Evolutionary conservation across 2,797 vertebrate genomes (phyloP).

Genomic region (Eutrigla gurnardus): DNA sequence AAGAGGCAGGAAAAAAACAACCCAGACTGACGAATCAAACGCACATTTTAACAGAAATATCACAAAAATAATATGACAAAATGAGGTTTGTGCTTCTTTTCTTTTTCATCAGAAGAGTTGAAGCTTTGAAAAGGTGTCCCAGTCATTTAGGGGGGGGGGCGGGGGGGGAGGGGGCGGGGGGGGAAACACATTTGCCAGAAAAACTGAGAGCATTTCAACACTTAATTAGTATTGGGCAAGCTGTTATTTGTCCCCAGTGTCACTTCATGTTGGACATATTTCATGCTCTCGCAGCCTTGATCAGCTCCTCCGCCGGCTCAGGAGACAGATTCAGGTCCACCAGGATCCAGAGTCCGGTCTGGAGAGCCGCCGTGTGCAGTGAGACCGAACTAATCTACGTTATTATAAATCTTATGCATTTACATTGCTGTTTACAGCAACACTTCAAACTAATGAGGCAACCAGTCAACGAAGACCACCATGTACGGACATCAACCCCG

Average conservation of each 20-base stretch:
- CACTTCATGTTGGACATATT: conserved; percentile 65
- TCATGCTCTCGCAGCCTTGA: conserved; percentile 56
- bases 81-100: not conserved
- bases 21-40: not conserved
- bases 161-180: not conserved
- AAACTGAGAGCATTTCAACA: conserved; percentile 50
- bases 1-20: not conserved
- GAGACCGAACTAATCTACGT: conserved; percentile 57
- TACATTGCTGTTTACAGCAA: conserved; percentile 64
- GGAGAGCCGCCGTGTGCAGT: conserved; percentile 42
- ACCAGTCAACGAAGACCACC: too few species aligned
- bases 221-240: conserved; percentile 67
- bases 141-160: conserved; percentile 8
- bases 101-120: conserved; percentile 33
- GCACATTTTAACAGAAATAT: conserved; percentile 11
- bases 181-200: conserved; percentile 41
- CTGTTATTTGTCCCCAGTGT: conserved; percentile 71
- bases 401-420: conserved; percentile 66
- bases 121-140: conserved; percentile 51
- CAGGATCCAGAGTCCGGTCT: conserved; percentile 41
- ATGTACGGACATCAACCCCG: too few species aligned
- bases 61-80: conserved; percentile 17
- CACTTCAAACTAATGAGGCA: conserved; percentile 31
- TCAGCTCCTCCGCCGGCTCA: conserved; percentile 39
- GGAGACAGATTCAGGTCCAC: conserved; percentile 28